A percentile compares a stretch with the other conserved stretches of the same genome.
Evolutionary conservation across 2,888 invertebrate species (phyloP).

Genomic region (Dyspetes luteomarginatus): DNA sequence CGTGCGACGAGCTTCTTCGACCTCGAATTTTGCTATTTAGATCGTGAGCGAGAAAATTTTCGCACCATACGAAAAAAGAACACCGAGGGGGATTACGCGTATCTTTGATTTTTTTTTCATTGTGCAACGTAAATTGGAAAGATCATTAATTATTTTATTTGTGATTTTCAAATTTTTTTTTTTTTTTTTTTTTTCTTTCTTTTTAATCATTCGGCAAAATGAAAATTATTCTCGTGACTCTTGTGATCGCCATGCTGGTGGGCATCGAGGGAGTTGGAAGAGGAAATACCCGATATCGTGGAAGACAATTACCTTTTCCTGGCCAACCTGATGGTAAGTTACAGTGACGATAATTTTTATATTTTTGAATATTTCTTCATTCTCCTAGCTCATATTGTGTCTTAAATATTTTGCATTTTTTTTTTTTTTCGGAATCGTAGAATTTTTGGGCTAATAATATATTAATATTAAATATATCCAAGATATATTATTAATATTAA

Average conservation of each 20-base stretch:
- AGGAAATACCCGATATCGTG: slow-evolving; percentile 65
- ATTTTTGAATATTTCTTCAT: not conserved
- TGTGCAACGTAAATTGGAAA: not conserved
- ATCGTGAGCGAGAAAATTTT: slow-evolving; percentile 36
- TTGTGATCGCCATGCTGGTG: slow-evolving; percentile 67
- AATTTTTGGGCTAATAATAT: no score
- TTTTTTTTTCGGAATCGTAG: no score
- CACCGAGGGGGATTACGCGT: slow-evolving; percentile 58
- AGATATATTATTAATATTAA: no score
- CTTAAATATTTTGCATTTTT: no score
- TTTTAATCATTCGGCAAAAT: slow-evolving; percentile 55
- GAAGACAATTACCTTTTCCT: slow-evolving; percentile 71
- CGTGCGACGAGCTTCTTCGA: slow-evolving; percentile 62
- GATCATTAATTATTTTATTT: no score
- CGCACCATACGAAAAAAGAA: no score
- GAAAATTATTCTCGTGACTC: slow-evolving; percentile 66
- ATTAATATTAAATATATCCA: no score
- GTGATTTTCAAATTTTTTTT: not conserved
- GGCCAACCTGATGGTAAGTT: slow-evolving; percentile 76
- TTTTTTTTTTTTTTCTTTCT: not conserved
- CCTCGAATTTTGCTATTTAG: slow-evolving; percentile 36
- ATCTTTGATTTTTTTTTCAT: not conserved
- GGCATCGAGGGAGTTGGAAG: slow-evolving; percentile 67
- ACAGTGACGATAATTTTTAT: not conserved
- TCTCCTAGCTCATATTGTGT: no score